Evolutionary conservation across 53 echinoderm and acorn worm genomes (phyloP).

Genomic region (Mesocentrotus franciscanus): DNA sequence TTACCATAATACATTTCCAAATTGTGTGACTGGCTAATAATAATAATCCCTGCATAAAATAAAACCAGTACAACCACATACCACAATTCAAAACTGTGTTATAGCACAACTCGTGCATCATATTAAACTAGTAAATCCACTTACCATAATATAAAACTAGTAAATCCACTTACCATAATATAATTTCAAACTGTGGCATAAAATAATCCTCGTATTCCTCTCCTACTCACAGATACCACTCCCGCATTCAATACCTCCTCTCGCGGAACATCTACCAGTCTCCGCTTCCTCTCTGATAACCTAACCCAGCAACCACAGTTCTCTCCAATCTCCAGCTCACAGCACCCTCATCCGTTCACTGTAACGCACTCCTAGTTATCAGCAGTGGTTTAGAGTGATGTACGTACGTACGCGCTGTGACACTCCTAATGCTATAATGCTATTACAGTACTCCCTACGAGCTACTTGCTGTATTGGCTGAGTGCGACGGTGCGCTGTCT

Average conservation of each 20-base stretch:
- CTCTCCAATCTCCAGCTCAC: background rate
- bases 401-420: background rate
- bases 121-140: background rate
- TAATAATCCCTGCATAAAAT: too few species aligned
- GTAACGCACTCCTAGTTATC: background rate
- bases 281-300: background rate
- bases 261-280: background rate
- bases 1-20: too few species aligned
- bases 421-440: background rate
- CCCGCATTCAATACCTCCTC: background rate
- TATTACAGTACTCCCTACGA: background rate
- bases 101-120: too few species aligned
- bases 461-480: background rate
- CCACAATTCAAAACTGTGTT: too few species aligned
- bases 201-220: background rate
- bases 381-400: background rate
- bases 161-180: slow-evolving; percentile 28
- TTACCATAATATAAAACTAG: background rate
- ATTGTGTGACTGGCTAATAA: too few species aligned
- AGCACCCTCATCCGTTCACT: background rate
- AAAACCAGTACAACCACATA: too few species aligned
- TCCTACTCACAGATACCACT: slow-evolving; percentile 2
- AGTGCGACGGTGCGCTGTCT: background rate
- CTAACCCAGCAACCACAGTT: background rate
- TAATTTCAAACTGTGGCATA: background rate